These are phyloP conservation scores for Eupithecia tripunctaria DNA, from an alignment of 2,888 invertebrate genomes.

Conservation along the genomic window DNA sequence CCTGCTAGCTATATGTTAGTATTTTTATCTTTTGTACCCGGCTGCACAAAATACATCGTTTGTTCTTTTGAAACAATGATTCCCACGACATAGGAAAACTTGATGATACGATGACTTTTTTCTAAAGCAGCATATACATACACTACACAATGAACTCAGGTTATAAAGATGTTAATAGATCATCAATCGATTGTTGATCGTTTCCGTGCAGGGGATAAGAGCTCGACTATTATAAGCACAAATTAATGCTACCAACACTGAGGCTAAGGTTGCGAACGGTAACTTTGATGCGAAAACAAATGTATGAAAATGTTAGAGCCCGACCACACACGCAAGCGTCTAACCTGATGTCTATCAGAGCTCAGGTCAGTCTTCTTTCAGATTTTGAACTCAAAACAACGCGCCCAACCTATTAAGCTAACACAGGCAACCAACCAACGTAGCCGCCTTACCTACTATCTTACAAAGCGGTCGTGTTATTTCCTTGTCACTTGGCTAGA, in stretches of 20 bases:
- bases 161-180: slow-evolving; percentile 8
- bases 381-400: background rate
- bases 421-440: background rate
- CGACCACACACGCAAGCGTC: background rate
- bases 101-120: slow-evolving; percentile 10
- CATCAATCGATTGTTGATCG: slow-evolving; percentile 24
- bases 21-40: slow-evolving; percentile 4
- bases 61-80: slow-evolving; percentile 18
- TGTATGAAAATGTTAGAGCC: background rate
- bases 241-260: background rate
- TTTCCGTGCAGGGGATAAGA: slow-evolving; percentile 15
- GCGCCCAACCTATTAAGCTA: background rate
- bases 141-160: slow-evolving; percentile 6
- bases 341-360: background rate
- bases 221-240: background rate
- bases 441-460: background rate
- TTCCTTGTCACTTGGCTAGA: no score
- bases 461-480: background rate
- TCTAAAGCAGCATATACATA: slow-evolving; percentile 17
- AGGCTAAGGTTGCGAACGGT: background rate
- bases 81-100: slow-evolving; percentile 22
- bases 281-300: background rate
- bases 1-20: background rate
- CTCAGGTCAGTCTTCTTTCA: background rate
- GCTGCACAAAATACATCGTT: background rate